Conservation (phyloP, 2,113 vertebrate genomes). For the Lipotes vexillifer region DNA sequence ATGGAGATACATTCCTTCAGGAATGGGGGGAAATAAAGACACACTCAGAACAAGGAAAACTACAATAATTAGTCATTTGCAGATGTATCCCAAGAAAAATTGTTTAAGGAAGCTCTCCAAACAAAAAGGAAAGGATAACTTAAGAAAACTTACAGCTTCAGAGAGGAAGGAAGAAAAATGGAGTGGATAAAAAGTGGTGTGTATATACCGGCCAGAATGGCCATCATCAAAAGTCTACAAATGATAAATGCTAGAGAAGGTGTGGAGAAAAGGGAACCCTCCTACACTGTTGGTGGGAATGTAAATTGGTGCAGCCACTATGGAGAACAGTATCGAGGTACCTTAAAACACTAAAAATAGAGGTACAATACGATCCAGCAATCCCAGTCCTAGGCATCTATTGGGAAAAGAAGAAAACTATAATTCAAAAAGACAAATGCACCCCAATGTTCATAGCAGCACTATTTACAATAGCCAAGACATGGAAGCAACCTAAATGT, state of each 20-base stretch:
- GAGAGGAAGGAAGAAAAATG: neutral
- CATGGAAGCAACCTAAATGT: neutral
- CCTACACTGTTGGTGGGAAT: neutral
- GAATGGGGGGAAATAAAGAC: neutral
- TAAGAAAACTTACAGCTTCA: neutral
- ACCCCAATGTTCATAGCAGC: neutral
- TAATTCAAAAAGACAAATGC: neutral
- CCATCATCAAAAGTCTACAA: neutral
- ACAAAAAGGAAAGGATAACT: neutral
- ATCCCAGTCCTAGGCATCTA: neutral
- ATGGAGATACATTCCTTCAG: neutral
- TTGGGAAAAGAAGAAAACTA: neutral
- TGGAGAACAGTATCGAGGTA: neutral
- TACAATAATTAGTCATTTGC: neutral
- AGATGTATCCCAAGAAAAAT: neutral
- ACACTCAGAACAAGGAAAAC: neutral
- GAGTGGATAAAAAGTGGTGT: neutral
- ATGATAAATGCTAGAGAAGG: neutral
- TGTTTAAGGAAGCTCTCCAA: neutral
- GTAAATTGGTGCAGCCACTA: neutral
- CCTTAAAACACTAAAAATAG: neutral
- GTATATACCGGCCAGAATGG: neutral
- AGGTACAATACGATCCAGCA: neutral
- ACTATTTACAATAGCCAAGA: neutral
- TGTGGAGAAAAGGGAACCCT: neutral